A percentile compares a stretch with the other conserved stretches of the same genome.
phyloP scores from a whole-genome alignment of 2,113 vertebrate genomes.

The Megalops atlanticus region DNA sequence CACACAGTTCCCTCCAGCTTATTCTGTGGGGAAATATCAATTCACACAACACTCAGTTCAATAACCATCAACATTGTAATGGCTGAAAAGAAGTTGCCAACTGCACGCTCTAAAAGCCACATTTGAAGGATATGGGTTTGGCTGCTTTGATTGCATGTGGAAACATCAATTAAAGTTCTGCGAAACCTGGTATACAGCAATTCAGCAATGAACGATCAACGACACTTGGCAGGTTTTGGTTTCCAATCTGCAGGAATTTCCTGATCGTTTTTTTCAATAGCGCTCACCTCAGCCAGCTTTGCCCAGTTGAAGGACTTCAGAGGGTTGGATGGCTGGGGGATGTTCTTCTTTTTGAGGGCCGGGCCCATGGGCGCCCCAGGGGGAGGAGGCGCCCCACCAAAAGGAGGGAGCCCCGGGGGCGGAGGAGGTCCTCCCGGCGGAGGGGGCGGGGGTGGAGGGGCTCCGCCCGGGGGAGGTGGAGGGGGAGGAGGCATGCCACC shows the following conservation, averaged over 20 bases:
- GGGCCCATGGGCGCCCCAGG: slow-evolving; percentile 83
- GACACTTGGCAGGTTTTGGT: neutral
- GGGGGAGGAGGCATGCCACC: slow-evolving; percentile 66
- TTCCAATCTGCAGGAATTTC: neutral
- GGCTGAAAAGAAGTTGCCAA: no score
- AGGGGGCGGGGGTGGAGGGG: slow-evolving; percentile 78
- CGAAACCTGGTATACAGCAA: neutral
- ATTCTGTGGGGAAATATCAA: slow-evolving; percentile 71
- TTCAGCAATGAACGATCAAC: neutral
- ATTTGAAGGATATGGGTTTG: neutral
- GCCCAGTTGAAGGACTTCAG: slow-evolving; percentile 99
- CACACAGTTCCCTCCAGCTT: slow-evolving; percentile 93
- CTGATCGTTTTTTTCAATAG: neutral
- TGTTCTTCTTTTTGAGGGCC: slow-evolving; percentile 86
- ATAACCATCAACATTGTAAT: no score
- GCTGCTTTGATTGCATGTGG: neutral
- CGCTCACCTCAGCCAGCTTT: slow-evolving; percentile 90
- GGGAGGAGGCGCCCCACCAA: slow-evolving; percentile 79
- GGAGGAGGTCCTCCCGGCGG: slow-evolving; percentile 85
- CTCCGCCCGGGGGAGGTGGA: slow-evolving; percentile 62
- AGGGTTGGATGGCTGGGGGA: slow-evolving; percentile 87
- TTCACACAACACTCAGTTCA: no score
- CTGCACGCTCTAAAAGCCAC: neutral
- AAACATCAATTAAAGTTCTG: neutral
- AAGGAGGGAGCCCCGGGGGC: slow-evolving; percentile 76